Conservation (phyloP, 2,113 vertebrate genomes). For the Hypomesus transpacificus region DNA sequence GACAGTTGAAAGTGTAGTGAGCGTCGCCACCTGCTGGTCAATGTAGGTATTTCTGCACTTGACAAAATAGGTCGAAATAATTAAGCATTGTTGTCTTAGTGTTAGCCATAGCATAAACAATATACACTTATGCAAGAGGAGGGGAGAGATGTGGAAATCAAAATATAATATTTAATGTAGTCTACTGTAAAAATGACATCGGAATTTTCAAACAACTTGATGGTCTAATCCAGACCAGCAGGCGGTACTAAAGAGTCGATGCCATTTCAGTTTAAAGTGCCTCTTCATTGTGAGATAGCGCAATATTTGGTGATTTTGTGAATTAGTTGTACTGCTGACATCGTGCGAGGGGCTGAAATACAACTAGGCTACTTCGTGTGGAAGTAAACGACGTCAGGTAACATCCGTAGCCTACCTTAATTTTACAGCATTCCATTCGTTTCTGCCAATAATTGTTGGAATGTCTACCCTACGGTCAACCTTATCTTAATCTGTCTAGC, state of each 20-base stretch:
- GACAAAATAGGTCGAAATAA: not conserved
- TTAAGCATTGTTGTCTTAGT: not conserved
- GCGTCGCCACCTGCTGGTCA: constrained; percentile 59
- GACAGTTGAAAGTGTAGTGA: constrained; percentile 19
- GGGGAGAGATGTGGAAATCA: not conserved
- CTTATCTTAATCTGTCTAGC: too few species aligned
- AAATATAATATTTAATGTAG: not conserved
- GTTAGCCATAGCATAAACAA: not conserved
- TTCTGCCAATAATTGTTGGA: too few species aligned
- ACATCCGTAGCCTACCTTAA: too few species aligned
- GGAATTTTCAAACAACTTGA: not conserved
- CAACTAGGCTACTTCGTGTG: too few species aligned
- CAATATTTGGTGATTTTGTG: constrained; percentile 12
- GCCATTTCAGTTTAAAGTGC: constrained; percentile 5
- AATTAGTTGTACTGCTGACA: not conserved
- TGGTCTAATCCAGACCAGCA: constrained; percentile 60
- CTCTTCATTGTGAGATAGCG: not conserved
- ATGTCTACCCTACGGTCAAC: too few species aligned
- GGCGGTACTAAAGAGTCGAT: constrained; percentile 54
- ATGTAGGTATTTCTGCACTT: constrained; percentile 2
- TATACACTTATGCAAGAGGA: not conserved
- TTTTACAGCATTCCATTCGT: too few species aligned
- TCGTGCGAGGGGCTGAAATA: too few species aligned
- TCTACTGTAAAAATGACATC: not conserved
- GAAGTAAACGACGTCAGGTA: too few species aligned